A percentile compares a stretch with the other conserved stretches of the same genome.
phyloP scores from a whole-genome alignment of 2,113 vertebrate species.

The Cervus canadensis region DNA sequence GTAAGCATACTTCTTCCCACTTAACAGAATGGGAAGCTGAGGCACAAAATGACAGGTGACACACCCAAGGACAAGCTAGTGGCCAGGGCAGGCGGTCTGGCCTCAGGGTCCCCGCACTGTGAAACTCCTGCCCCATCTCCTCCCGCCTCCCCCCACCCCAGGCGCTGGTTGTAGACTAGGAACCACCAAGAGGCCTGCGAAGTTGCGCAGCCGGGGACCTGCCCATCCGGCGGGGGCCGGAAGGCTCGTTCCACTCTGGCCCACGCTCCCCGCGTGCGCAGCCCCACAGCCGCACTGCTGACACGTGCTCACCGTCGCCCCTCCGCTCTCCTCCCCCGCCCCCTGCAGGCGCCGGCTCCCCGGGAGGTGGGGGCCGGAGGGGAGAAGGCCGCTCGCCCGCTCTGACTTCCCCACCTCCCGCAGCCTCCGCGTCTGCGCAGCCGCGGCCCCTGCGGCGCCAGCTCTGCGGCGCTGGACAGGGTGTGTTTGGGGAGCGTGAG shows the following conservation, averaged over 20 bases:
- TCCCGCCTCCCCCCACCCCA: background rate
- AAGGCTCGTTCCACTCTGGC: background rate
- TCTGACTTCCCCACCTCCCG: background rate
- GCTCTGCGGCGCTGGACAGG: background rate
- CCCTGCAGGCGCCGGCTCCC: background rate
- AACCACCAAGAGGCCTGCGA: fast-evolving
- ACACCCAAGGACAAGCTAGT: background rate
- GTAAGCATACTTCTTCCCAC: no score
- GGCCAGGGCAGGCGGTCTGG: background rate
- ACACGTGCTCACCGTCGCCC: fast-evolving
- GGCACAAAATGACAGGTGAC: background rate
- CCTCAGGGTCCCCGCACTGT: background rate
- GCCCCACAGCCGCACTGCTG: background rate
- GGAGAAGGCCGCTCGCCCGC: background rate
- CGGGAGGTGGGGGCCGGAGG: background rate
- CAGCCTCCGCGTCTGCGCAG: conserved; percentile 52
- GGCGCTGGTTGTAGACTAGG: no score
- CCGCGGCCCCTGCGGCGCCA: background rate
- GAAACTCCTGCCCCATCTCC: background rate
- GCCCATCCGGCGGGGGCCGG: background rate
- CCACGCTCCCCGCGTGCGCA: fast-evolving
- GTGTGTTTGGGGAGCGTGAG: conserved; percentile 54
- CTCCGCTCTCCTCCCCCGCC: no score
- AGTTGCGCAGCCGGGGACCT: background rate
- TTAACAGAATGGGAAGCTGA: background rate